Evolutionary conservation across 2,113 vertebrate genomes (phyloP), one percentile per base, ranked within the genome.

Genomic region (Hucho hucho): DNA sequence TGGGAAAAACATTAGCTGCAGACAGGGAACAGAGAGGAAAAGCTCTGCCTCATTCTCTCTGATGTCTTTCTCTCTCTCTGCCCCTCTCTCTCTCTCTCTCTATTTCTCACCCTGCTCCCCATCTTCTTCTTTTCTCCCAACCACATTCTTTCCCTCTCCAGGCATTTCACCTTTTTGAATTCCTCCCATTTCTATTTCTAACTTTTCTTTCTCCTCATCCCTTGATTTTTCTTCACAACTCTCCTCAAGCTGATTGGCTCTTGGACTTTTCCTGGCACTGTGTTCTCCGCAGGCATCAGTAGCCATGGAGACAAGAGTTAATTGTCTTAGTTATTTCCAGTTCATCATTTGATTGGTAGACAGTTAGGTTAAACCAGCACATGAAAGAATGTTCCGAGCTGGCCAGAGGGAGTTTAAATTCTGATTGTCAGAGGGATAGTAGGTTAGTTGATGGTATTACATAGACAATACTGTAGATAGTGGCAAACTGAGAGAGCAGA

Each of bases 221-320:
- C 32, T 63, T 25, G 43, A 25, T 49, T 49, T 65, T 7, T 65
- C 37, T 20, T 25, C 64, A 16, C 72, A 9, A 24, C 58, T 29
- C 26, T 46, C 16, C 66, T 53, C 76, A 4, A 59, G 66, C 74
- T 72, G 72, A 75, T 75, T 75, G 61, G 46, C 64, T 63, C 24
- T 37, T 29, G 28, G 64, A 37, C 18, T 68, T 68, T 68, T 68
- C 20, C 32, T 37, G 32, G 66, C 7, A 18, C 16, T 18, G 29
- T 65, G 78, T 32, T 79, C 68, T 75, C 69, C 63, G 69, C 58
- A 64, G 73, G 69, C 69, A 75, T 72, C 77, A 61, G 84, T 86
- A 83, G 73, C 85, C 74, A 78, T 80, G 82, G 84, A 79, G 64
- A 87, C 82, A 46, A 59, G 14, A 72, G 77, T 82, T 79, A 58